These are phyloP conservation scores for Ostrea denselamellosa DNA, from an alignment of 1,140 invertebrate genomes.

Conservation along the genomic window DNA sequence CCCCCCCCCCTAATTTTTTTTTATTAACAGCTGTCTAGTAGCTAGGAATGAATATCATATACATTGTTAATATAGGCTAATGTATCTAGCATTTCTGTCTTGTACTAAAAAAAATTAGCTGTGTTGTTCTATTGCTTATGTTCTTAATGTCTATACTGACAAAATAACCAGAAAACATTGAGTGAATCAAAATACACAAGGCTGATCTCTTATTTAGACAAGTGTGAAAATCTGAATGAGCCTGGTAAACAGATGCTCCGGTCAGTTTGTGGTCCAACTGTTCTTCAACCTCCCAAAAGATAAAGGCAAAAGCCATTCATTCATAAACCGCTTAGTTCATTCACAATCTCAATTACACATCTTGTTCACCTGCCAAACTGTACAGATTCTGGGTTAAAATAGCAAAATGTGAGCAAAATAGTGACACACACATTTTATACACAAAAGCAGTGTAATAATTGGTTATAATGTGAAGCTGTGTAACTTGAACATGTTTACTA, in stretches of 20 bases:
- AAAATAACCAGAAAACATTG: no score
- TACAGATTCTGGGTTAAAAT: constrained; percentile 27
- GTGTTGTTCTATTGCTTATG: no score
- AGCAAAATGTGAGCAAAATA: background rate
- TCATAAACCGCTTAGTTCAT: constrained; percentile 8
- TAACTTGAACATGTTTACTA: background rate
- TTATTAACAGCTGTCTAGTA: no score
- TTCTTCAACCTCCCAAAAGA: background rate
- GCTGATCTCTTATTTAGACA: constrained; percentile 27
- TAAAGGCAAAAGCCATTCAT: constrained; percentile 4
- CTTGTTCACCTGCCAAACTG: constrained; percentile 1
- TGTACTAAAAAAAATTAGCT: no score
- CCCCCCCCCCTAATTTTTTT: no score
- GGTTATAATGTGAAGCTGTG: background rate
- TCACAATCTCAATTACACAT: constrained; percentile 32
- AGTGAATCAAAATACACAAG: background rate
- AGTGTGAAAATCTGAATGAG: background rate
- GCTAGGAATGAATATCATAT: no score
- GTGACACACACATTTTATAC: background rate
- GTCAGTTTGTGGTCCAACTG: background rate
- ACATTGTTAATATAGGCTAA: no score
- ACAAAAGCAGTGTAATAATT: background rate
- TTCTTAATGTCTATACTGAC: no score
- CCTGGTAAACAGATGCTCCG: background rate
- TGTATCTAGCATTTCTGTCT: no score